phyloP scores from a whole-genome alignment of 2,113 vertebrate species.

The Cephalopterus ornatus region DNA sequence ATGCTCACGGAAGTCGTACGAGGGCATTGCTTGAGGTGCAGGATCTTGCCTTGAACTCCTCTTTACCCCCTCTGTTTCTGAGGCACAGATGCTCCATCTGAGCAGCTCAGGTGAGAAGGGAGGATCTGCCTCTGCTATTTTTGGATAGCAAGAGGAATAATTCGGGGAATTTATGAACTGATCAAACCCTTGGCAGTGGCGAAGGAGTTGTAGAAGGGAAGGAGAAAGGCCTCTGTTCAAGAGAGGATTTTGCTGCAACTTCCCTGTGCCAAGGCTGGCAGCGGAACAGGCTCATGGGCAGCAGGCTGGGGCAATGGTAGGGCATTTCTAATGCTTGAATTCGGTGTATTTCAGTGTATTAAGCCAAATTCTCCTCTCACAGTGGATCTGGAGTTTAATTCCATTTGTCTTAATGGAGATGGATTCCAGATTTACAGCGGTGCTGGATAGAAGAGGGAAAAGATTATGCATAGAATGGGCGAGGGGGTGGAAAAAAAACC shows the following conservation, averaged over 20 bases:
- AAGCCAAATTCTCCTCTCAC: not conserved
- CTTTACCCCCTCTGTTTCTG: not conserved
- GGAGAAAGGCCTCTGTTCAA: not conserved
- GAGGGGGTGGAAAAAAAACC: not conserved
- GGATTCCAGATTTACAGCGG: not conserved
- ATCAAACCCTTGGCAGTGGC: not conserved
- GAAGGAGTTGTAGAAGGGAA: not conserved
- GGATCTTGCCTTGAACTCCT: not conserved
- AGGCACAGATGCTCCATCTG: not conserved
- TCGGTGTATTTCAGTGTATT: not conserved
- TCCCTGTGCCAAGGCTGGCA: not conserved
- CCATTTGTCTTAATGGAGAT: constrained; percentile 14
- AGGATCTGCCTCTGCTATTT: not conserved
- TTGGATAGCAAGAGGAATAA: not conserved
- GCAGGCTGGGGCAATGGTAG: not conserved
- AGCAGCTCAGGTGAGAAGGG: not conserved
- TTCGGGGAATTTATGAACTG: not conserved
- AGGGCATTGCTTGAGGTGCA: not conserved
- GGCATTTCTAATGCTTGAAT: not conserved
- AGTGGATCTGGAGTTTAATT: not conserved
- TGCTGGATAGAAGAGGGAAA: not conserved
- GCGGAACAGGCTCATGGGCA: not conserved
- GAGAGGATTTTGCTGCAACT: not conserved
- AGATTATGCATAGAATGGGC: not conserved
- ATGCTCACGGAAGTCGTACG: not conserved